Conservation (phyloP, 2,113 vertebrate genomes). For the Ptilorrhoa leucosticta region DNA sequence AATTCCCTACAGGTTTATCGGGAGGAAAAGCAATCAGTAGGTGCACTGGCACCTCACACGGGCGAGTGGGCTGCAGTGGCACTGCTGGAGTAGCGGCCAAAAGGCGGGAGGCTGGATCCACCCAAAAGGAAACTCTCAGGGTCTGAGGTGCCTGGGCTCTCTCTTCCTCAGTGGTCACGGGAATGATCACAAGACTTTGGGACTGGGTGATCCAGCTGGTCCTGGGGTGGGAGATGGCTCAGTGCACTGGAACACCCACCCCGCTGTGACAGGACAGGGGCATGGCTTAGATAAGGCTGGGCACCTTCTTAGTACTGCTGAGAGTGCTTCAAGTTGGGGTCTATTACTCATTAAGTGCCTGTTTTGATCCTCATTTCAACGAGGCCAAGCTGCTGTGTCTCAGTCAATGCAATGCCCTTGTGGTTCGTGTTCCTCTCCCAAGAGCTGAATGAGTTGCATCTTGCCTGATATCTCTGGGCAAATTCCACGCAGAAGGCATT, state of each 20-base stretch:
- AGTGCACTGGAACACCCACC: background rate
- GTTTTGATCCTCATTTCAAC: background rate
- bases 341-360: background rate
- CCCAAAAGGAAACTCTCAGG: no score
- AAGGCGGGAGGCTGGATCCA: background rate
- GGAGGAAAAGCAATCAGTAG: background rate
- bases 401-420: background rate
- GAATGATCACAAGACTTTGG: background rate
- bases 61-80: background rate
- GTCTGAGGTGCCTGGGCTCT: background rate
- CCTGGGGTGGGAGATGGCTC: background rate
- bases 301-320: background rate
- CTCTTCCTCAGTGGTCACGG: background rate
- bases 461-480: slow-evolving; percentile 11
- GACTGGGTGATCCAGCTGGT: background rate
- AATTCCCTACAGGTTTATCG: background rate
- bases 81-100: background rate
- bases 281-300: background rate
- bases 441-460: background rate
- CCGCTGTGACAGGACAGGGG: background rate
- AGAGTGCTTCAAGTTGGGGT: background rate
- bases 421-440: background rate
- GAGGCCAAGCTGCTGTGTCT: background rate
- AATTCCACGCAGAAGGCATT: slow-evolving; percentile 1
- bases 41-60: background rate